Evolutionary conservation across 2,797 vertebrate genomes (phyloP), one percentile per base, ranked within the genome.

Genomic region (Dendrocincla fuliginosa): DNA sequence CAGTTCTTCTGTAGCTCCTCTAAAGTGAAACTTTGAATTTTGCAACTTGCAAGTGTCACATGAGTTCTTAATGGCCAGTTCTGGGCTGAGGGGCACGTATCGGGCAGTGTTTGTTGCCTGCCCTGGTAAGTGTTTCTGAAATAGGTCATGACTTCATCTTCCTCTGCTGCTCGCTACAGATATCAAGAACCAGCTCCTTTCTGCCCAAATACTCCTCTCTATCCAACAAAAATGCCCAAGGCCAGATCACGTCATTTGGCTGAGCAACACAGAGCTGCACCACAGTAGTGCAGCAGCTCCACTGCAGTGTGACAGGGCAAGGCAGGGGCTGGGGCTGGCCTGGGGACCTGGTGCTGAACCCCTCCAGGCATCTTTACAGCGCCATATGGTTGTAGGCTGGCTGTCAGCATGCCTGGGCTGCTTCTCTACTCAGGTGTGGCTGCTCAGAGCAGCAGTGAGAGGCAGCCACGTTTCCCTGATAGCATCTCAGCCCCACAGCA

Each of bases 91-190:
- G 6, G 78, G 44, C 23, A 11, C 2, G 0, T 13, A 23, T 11
- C 28, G 37, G 56, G 52, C 79, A 57, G 44, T 12, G 64, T 74
- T 92, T 75, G 76, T 69, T 65, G 69, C 55, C 73, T 59, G 47
- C 76, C 91, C 71, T 1, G 2, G 10, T 83, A 87, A 80, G 39
- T 59, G 47, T 81, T 91, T 86, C 79, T 93, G 79, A 89, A 91
- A 79, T 37, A 64, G 41, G 37, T 52, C 50, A 68, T 93, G 93
- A 93, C 69, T 94, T 97, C 73, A 95, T 90, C 69, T 89, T 92
- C 78, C 75, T 83, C 37, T 87, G n/a, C 46, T 78, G 69, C 37
- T 91, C 0, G 0, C 60, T 37, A 68, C 28, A 78, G 69, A 81
- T 86, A 86, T 3, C 37, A 71, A 87, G 65, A 86, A 78, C 28